A percentile compares a stretch with the other conserved stretches of the same genome.
phyloP scores from a whole-genome alignment of 2,888 invertebrate genomes.

The Erebia aethiops region DNA sequence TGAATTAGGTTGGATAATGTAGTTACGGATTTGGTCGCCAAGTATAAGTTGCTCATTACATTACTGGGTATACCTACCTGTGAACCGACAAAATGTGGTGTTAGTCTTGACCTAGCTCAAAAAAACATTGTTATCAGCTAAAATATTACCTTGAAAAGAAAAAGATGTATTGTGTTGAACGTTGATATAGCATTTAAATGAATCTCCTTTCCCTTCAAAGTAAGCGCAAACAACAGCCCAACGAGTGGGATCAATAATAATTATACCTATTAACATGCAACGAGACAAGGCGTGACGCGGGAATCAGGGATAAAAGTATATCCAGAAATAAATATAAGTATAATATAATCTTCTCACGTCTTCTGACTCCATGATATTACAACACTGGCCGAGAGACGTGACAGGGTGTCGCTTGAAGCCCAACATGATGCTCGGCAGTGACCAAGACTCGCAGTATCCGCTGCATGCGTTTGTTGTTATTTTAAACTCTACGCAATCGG shows the following conservation, averaged over 20 bases:
- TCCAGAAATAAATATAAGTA: too few species aligned
- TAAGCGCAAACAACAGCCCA: background rate
- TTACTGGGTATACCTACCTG: too few species aligned
- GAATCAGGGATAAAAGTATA: too few species aligned
- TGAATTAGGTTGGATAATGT: background rate
- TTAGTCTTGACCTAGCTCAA: too few species aligned
- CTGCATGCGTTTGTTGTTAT: constrained; percentile 94
- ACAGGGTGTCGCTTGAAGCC: constrained; percentile 84
- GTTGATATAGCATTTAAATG: too few species aligned
- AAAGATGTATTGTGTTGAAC: too few species aligned
- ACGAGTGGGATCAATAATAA: constrained; percentile 49
- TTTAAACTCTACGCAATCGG: constrained; percentile 92
- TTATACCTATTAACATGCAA: too few species aligned
- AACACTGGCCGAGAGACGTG: constrained; percentile 93
- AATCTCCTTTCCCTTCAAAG: too few species aligned
- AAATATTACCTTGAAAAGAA: too few species aligned
- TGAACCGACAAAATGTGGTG: too few species aligned
- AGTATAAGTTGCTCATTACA: background rate
- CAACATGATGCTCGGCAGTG: constrained; percentile 88
- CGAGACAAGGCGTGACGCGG: too few species aligned
- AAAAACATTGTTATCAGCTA: too few species aligned
- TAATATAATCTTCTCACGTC: constrained; percentile 78
- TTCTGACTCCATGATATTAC: constrained; percentile 95
- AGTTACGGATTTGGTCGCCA: background rate
- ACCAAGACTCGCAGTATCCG: constrained; percentile 94